Evolutionary conservation across 2,888 invertebrate species (phyloP).

Genomic region (Selenia dentaria): DNA sequence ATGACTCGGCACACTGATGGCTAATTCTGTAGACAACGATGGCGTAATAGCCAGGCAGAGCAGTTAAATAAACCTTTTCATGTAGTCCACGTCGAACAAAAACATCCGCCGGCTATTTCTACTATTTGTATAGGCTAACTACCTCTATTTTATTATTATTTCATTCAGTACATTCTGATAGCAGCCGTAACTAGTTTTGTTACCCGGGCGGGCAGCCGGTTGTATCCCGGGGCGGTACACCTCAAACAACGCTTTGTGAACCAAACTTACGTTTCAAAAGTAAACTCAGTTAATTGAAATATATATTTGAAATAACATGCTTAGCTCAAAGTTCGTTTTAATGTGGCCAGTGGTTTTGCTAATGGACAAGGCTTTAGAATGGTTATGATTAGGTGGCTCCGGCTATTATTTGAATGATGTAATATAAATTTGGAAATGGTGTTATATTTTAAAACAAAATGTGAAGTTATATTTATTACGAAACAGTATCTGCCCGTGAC

Average conservation of each 20-base stretch:
- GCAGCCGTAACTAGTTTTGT: constrained; percentile 54
- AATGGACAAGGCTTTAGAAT: background rate
- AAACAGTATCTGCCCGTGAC: too few species aligned
- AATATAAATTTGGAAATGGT: too few species aligned
- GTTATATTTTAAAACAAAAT: too few species aligned
- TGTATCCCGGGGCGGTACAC: constrained; percentile 59
- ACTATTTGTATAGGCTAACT: constrained; percentile 46
- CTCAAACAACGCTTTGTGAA: constrained; percentile 70
- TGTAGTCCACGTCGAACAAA: constrained; percentile 1
- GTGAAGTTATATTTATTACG: too few species aligned
- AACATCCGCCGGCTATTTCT: constrained; percentile 12
- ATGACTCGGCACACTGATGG: too few species aligned
- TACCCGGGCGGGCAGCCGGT: constrained; percentile 38
- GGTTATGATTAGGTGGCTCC: background rate
- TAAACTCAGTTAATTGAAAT: constrained; percentile 77
- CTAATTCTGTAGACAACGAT: too few species aligned
- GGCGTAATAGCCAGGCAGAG: too few species aligned
- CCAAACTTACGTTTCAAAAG: constrained; percentile 71
- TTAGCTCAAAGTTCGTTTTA: constrained; percentile 33
- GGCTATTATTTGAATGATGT: too few species aligned
- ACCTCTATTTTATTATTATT: constrained; percentile 44
- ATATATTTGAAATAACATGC: constrained; percentile 68
- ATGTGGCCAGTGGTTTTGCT: constrained; percentile 2
- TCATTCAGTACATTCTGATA: constrained; percentile 46
- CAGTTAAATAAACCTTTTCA: too few species aligned